These are phyloP conservation scores for Falco berigora DNA, from an alignment of 2,797 vertebrate genomes.

Conservation along the genomic window DNA sequence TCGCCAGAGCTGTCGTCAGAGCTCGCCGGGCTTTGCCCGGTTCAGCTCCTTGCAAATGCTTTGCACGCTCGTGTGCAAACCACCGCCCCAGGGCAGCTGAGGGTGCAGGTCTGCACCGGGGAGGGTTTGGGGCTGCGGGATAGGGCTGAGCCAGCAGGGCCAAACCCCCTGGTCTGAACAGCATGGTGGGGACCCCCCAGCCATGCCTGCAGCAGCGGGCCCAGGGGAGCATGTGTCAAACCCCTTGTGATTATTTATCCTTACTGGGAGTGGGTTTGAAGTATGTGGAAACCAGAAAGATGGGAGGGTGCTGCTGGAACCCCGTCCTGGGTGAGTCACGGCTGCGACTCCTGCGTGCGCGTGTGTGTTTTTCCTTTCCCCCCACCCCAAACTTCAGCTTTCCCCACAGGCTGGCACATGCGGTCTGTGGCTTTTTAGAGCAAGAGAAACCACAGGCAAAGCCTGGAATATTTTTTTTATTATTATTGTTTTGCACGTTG, in stretches of 20 bases:
- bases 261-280: background rate
- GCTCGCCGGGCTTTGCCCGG: rapidly evolving
- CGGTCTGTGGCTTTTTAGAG: background rate
- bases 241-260: background rate
- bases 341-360: background rate
- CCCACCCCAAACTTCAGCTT: background rate
- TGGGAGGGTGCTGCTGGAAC: background rate
- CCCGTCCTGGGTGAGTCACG: rapidly evolving
- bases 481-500: background rate
- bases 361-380: background rate
- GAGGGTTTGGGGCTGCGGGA: background rate
- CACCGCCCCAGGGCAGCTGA: rapidly evolving
- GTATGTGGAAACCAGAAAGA: background rate
- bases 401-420: background rate
- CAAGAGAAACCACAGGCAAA: background rate
- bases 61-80: background rate
- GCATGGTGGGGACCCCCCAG: background rate
- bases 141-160: background rate
- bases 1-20: rapidly evolving
- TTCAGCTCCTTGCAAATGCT: background rate
- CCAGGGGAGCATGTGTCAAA: background rate
- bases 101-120: background rate
- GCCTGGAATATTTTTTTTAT: background rate
- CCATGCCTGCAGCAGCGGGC: no score
- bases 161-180: background rate